phyloP scores from a whole-genome alignment of 2,113 vertebrate species.

The Apteryx owenii region DNA sequence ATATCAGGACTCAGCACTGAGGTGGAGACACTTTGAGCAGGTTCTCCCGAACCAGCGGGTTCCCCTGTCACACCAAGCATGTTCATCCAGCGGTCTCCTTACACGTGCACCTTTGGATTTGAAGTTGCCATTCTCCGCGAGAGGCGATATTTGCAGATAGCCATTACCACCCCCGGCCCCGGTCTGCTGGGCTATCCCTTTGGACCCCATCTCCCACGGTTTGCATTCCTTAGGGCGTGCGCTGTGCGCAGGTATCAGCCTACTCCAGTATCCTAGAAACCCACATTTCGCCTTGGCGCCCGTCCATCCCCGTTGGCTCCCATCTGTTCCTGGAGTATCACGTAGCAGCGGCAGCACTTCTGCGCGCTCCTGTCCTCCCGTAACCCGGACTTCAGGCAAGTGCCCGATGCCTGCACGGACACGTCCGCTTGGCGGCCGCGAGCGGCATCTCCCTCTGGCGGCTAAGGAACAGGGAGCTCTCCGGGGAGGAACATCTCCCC shows the following conservation, averaged over 20 bases:
- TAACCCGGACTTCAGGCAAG: neutral
- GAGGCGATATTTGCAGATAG: neutral
- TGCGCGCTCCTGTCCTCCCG: neutral
- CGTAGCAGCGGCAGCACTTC: neutral
- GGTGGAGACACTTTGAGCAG: neutral
- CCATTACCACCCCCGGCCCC: neutral
- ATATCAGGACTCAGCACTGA: neutral
- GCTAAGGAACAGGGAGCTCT: neutral
- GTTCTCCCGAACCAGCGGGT: neutral
- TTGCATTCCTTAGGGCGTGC: neutral
- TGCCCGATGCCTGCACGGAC: rapidly evolving
- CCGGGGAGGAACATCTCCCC: neutral
- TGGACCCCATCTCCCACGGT: neutral
- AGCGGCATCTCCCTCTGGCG: conserved; percentile 61
- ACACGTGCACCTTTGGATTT: neutral
- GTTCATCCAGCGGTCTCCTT: neutral
- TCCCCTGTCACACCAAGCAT: rapidly evolving
- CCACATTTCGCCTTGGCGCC: neutral
- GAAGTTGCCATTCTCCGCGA: neutral
- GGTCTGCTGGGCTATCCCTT: too few relatives aligned
- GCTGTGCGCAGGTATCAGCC: rapidly evolving
- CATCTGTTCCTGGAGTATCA: neutral
- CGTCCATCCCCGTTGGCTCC: neutral
- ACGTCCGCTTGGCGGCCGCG: rapidly evolving
- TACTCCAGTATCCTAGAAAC: neutral